Base-by-base conservation (phyloP, 2,888 invertebrate genomes). In the Ormyrus pomaceus region DNA sequence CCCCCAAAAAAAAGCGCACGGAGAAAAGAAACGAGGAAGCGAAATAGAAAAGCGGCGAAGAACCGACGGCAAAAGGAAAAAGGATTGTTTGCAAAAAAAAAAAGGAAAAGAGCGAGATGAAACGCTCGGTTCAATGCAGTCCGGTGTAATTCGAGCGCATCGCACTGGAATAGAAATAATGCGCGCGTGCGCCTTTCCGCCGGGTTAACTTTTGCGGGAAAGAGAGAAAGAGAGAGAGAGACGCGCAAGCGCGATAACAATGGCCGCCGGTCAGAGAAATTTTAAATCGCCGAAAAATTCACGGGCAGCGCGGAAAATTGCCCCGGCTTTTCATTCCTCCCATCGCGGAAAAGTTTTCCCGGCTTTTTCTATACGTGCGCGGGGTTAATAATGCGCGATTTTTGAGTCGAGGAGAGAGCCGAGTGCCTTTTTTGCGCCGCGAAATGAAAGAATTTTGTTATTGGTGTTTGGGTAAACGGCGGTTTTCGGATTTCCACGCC, bases 81-180 rank as follows among this genome's bases (percentile, higher is more conserved):
- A 58, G n/a, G 58, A 58, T 58, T 70, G 50, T 55, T 8, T 6
- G 8, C 9, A 8, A 6, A 19, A 46, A 10, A 62, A 62, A 62
- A n/a, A 45, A 55, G 68, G 13, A 56, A 19, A 19, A 13, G 58
- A 46, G 13, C 6, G 46, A n/a, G 58, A 58, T 48, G 48, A 58
- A 34, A 48, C 13, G 19, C n/a, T 51, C 9, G n/a, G 64, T n/a
- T 68, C 61, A 61, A 76, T 76, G 76, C 62, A 55, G 61, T 68
- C 68, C 75, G 10, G 76, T 48, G 69, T 61, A 76, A 69, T 62
- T 76, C 76, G 61, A 76, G 76, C 69, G 69, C 76, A 68, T 69
- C 62, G 64, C 76, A n/a, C 58, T 53, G 69, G 76, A 77, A 77
- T 77, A 55, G 69, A 70, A 77, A 77, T 69, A 77, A 69, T 56